Evolutionary conservation across 2,888 invertebrate genomes (phyloP).

Genomic region (Romanomermis culicivorax): DNA sequence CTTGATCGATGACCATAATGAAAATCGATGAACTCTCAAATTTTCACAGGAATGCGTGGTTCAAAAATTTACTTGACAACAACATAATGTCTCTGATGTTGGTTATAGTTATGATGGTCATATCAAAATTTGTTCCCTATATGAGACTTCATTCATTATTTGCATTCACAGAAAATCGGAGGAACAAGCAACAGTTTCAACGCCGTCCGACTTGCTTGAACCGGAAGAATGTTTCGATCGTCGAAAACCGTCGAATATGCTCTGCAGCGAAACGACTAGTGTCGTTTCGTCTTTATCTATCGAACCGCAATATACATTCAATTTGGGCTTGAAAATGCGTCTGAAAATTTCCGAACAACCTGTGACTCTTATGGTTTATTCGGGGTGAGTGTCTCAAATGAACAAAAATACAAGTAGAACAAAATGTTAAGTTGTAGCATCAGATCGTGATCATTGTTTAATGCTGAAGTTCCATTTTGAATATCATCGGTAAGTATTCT

Average conservation of each 20-base stretch:
- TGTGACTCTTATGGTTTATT: constrained; percentile 19
- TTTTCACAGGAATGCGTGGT: no score
- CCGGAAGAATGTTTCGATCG: background rate
- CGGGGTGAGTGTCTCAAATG: background rate
- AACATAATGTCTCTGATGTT: no score
- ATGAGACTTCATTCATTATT: background rate
- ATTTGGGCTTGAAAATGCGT: constrained; percentile 32
- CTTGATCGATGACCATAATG: no score
- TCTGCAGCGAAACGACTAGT: constrained; percentile 17
- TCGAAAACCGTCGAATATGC: background rate
- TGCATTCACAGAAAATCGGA: background rate
- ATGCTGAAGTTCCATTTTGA: no score
- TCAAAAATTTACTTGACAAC: no score
- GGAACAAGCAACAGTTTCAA: background rate
- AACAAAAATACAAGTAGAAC: background rate
- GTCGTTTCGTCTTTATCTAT: constrained; percentile 15
- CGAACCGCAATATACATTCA: constrained; percentile 26
- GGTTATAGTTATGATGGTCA: no score
- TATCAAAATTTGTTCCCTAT: background rate
- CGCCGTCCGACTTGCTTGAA: background rate
- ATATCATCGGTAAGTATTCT: no score
- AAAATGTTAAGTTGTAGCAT: no score
- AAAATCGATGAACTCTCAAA: no score
- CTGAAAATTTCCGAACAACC: constrained; percentile 36
- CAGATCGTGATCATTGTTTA: no score